Conservation (phyloP, 2,888 invertebrate genomes). For the Conistra vaccinii region DNA sequence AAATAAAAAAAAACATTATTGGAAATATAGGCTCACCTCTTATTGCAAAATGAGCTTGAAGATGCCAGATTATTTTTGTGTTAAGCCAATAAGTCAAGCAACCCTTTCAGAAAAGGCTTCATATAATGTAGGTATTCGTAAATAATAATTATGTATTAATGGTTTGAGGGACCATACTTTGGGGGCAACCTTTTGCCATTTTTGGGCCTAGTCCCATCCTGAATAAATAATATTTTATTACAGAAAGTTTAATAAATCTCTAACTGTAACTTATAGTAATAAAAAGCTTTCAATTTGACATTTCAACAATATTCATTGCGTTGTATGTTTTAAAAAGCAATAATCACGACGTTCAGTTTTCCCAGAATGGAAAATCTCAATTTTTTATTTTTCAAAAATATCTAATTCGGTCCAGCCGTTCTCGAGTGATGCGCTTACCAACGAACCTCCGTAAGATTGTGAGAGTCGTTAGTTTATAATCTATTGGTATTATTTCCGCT, state of each 20-base stretch:
- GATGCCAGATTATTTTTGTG: not conserved
- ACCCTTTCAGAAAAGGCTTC: conserved; percentile 17
- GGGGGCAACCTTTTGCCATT: not conserved
- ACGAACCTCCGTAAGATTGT: too few relatives aligned
- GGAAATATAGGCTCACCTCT: not conserved
- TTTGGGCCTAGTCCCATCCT: not conserved
- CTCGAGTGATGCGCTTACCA: too few relatives aligned
- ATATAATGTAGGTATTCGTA: not conserved
- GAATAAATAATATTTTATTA: conserved; percentile 20
- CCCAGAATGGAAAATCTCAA: too few relatives aligned
- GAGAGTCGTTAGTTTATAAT: too few relatives aligned
- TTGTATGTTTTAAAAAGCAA: not conserved
- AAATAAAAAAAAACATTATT: not conserved
- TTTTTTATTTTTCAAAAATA: too few relatives aligned
- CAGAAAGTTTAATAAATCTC: not conserved
- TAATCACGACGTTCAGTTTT: too few relatives aligned
- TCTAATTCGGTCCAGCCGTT: too few relatives aligned
- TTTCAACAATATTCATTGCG: not conserved
- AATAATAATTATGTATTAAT: conserved; percentile 20
- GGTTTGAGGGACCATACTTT: not conserved
- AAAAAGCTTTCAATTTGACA: not conserved
- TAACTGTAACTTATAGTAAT: not conserved
- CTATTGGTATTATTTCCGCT: too few relatives aligned
- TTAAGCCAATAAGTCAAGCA: conserved; percentile 8
- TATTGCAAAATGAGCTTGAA: not conserved